These are phyloP conservation scores for Hemibagrus wyckioides DNA, from an alignment of 2,113 vertebrate species.

Conservation along the genomic window DNA sequence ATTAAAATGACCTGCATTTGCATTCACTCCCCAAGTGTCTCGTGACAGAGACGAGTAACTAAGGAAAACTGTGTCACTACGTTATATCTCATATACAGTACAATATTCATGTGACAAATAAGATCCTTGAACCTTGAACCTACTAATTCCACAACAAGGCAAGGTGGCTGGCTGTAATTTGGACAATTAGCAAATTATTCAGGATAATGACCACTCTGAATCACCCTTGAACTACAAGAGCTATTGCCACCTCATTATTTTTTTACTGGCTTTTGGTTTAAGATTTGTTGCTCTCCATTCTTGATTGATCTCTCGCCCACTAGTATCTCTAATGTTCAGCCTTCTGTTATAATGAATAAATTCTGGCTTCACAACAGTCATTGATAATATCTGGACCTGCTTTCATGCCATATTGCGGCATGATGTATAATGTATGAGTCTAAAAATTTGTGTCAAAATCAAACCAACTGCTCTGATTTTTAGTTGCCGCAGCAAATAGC, in stretches of 20 bases:
- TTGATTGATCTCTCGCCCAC: not conserved
- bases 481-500: not conserved
- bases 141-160: not conserved
- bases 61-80: too few species aligned
- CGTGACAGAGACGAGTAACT: too few species aligned
- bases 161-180: not conserved
- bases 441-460: not conserved
- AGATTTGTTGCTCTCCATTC: not conserved
- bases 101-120: too few species aligned
- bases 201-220: not conserved
- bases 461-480: not conserved
- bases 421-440: not conserved
- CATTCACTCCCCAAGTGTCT: too few species aligned
- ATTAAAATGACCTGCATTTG: too few species aligned
- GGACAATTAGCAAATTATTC: not conserved
- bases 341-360: not conserved
- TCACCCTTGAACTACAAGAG: too few species aligned
- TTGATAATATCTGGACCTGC: not conserved
- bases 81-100: too few species aligned
- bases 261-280: not conserved
- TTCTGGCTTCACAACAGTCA: not conserved
- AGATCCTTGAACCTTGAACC: too few species aligned
- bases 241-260: not conserved
- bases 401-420: not conserved
- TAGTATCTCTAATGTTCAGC: not conserved